phyloP scores from a whole-genome alignment of 2,113 vertebrate genomes.

The Urocynchramus pylzowi region DNA sequence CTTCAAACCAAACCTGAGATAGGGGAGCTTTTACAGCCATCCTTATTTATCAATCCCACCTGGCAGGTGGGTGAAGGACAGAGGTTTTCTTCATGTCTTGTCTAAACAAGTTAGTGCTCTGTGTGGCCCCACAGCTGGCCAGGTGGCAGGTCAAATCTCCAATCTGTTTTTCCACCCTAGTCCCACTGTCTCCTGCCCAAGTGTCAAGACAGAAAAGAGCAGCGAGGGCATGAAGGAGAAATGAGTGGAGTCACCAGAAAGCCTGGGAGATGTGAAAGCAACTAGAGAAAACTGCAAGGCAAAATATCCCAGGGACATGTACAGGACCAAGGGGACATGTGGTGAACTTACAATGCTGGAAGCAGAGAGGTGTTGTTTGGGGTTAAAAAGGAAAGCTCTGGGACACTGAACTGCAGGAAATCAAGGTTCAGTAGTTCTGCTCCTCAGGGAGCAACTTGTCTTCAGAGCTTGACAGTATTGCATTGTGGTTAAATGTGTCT shows the following conservation, averaged over 20 bases:
- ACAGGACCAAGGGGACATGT: not conserved
- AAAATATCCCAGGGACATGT: not conserved
- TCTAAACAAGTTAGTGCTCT: not conserved
- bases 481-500: conserved; percentile 11
- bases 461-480: conserved; percentile 22
- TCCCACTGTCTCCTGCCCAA: not conserved
- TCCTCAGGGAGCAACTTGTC: conserved; percentile 37
- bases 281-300: not conserved
- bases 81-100: not conserved
- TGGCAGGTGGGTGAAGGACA: not conserved
- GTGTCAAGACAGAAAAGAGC: not conserved
- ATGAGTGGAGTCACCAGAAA: not conserved
- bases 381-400: not conserved
- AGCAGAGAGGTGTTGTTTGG: not conserved
- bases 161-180: not conserved
- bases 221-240: not conserved
- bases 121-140: not conserved
- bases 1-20: not conserved
- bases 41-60: not conserved
- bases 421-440: conserved; percentile 33
- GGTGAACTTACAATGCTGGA: not conserved
- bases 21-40: not conserved
- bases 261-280: not conserved
- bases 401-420: conserved; percentile 13
- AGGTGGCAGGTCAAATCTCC: not conserved